phyloP scores from a whole-genome alignment of 64 coral and sea anemone species.

The Pocillopora damicornis region DNA sequence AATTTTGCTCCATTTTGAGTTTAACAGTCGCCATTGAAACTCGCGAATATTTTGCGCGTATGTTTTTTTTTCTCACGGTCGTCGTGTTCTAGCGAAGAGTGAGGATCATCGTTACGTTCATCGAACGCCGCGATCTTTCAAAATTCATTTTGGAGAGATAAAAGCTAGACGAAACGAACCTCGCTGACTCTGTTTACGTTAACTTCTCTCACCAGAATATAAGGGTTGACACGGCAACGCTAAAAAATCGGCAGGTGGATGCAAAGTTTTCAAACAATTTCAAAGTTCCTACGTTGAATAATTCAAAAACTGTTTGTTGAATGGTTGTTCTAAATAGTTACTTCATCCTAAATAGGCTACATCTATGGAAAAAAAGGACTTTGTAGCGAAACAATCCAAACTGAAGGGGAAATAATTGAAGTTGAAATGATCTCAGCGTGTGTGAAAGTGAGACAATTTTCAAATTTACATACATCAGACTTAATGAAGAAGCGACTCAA shows the following conservation, averaged over 20 bases:
- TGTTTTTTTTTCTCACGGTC: not conserved
- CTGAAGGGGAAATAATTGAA: not conserved
- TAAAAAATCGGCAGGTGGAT: conserved; percentile 13
- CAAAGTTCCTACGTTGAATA: not conserved
- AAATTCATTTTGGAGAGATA: not conserved
- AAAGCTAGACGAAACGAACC: not conserved
- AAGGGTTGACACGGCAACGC: conserved; percentile 20
- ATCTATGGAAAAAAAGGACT: not conserved
- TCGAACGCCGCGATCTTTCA: not conserved
- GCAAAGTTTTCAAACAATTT: conserved; percentile 8
- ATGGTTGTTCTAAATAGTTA: not conserved
- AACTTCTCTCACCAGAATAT: not conserved
- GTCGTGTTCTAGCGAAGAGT: not conserved
- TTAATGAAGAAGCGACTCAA: not conserved
- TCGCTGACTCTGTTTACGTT: not conserved
- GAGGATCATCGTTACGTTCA: not conserved
- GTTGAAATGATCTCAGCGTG: no score
- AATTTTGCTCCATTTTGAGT: not conserved
- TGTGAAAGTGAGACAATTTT: no score
- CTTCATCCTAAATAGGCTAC: no score
- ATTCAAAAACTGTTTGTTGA: not conserved
- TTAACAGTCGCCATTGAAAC: not conserved
- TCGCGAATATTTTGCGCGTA: not conserved
- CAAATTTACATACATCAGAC: not conserved
- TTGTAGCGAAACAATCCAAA: not conserved